Conservation (phyloP, 2,113 vertebrate species). For the Rattus rattus region DNA sequence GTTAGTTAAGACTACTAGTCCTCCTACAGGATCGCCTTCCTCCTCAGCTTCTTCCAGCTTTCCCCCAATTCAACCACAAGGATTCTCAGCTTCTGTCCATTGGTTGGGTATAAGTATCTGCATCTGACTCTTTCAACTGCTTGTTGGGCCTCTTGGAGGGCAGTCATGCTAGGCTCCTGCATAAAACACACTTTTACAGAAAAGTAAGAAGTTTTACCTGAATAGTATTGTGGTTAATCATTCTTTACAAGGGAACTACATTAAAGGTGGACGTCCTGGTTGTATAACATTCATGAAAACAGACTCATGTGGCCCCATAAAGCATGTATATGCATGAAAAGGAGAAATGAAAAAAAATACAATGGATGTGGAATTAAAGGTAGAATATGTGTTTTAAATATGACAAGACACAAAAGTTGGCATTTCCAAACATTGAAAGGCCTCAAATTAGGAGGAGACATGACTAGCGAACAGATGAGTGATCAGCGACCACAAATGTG, state of each 20-base stretch:
- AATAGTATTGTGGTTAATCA: neutral
- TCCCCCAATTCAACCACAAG: too few relatives aligned
- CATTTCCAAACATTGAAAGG: neutral
- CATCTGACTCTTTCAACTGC: too few relatives aligned
- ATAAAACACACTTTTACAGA: neutral
- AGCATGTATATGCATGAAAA: neutral
- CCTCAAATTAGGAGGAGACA: neutral
- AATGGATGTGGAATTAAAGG: neutral
- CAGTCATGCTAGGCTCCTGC: too few relatives aligned
- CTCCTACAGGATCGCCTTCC: too few relatives aligned
- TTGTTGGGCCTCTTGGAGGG: too few relatives aligned
- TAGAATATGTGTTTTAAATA: neutral
- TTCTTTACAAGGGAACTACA: conserved; percentile 35
- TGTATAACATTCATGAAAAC: neutral
- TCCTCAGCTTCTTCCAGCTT: too few relatives aligned
- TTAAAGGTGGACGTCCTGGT: neutral
- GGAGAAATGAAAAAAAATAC: neutral
- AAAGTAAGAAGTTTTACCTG: neutral
- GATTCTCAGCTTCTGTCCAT: too few relatives aligned
- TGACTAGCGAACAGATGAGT: neutral
- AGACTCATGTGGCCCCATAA: neutral
- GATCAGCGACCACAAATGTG: neutral
- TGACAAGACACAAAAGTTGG: neutral
- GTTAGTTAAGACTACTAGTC: too few relatives aligned
- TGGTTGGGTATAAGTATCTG: too few relatives aligned